Evolutionary conservation across 2,888 invertebrate genomes (phyloP), one percentile per base, ranked within the genome.

Genomic region (Blera fallax): DNA sequence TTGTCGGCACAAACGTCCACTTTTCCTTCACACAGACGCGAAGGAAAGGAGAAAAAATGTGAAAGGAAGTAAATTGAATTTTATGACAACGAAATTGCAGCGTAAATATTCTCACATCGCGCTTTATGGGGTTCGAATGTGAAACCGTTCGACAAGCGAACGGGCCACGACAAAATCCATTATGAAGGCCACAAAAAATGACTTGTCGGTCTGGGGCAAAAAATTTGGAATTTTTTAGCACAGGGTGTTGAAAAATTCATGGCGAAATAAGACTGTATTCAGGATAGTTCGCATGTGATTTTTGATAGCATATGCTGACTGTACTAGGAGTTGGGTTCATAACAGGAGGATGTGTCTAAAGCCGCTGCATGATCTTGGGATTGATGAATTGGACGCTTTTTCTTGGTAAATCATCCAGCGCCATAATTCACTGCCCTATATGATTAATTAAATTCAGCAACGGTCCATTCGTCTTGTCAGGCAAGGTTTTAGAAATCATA

Each of bases 51-150:
- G n/a, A n/a, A 24, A 40, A 67, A 76, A 67, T 52, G 60, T 48
- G 65, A 56, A 65, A 21, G 56, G 29, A 40, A 58, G 56, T 54
- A 67, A 76, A 76, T 76, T 67, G 76, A 65, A 76, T 76, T 76
- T 67, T 58, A 65, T 29, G 56, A 48, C 56, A 67, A 27, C 56
- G 50, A 67, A 65, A 76, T 67, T 77, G 45, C 29, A 50, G 58
- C 65, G 67, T 50, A 76, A 67, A 67, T 77, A 67, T 77, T 58
- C 50, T 60, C 67, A 50, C 67, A 58, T 67, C 50, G 48, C 58
- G 50, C 34, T 67, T 77, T 77, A 67, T 77, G 21, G 76, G 34
- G 21, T 16, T 58, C 48, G 40, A 67, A 58, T 76, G 43, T 37
- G 45, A 34, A 76, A 45, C 45, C 43, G 64, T 62, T 72, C 60